Percentiles rank a stretch among this genome's conserved stretches.
Evolutionary conservation across 2,113 vertebrate genomes (phyloP).

Genomic region (Euleptes europaea): DNA sequence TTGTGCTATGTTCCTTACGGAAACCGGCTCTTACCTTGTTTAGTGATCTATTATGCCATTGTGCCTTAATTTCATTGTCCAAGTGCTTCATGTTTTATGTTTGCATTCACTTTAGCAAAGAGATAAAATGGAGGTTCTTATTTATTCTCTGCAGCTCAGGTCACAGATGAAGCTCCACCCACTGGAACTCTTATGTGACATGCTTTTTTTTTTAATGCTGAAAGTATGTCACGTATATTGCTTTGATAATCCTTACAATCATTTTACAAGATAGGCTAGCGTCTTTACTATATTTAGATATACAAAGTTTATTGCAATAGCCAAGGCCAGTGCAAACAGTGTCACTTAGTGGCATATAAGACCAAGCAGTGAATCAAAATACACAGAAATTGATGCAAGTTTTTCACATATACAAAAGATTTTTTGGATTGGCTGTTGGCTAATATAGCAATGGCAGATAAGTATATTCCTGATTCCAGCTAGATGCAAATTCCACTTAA

Average conservation of each 20-base stretch:
- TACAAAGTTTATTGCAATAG: neutral
- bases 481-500: neutral
- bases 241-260: neutral
- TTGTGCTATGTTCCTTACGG: too few species aligned
- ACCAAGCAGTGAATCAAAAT: neutral
- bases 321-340: neutral
- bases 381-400: neutral
- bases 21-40: slow-evolving; percentile 1
- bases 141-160: neutral
- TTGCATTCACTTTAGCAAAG: neutral
- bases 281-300: neutral
- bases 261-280: too few species aligned
- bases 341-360: neutral
- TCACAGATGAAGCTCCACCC: neutral
- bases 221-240: neutral
- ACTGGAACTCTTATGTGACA: neutral
- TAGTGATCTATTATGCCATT: neutral
- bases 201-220: neutral
- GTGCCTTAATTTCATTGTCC: neutral
- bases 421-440: neutral
- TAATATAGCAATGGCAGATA: neutral
- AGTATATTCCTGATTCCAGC: neutral
- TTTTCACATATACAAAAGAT: neutral
- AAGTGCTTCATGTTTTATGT: neutral
- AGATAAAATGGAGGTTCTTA: neutral